Percentiles rank a stretch among this genome's conserved stretches.
These are phyloP conservation scores for Falco rusticolus DNA, from an alignment of 2,797 vertebrate species.

Conservation along the genomic window DNA sequence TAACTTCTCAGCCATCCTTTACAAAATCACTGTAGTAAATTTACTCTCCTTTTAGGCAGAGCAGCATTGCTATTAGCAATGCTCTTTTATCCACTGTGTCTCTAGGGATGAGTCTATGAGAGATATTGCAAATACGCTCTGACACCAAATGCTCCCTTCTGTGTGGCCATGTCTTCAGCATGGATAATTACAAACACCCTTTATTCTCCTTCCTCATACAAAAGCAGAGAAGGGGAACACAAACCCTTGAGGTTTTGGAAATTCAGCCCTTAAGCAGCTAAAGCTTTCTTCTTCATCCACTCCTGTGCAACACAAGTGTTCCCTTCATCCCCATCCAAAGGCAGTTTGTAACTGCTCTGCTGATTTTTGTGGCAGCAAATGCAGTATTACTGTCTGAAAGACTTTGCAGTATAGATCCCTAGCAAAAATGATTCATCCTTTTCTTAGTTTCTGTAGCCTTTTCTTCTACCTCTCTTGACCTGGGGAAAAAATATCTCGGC, in stretches of 20 bases:
- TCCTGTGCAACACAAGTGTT: background rate
- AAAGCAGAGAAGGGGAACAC: background rate
- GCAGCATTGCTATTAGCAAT: background rate
- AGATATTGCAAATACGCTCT: background rate
- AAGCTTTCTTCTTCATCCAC: background rate
- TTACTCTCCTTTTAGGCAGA: background rate
- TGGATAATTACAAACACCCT: background rate
- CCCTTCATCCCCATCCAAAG: fast-evolving
- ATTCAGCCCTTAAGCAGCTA: background rate
- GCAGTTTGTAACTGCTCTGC: background rate
- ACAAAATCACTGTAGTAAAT: background rate
- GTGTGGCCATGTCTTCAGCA: background rate
- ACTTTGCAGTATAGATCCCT: background rate
- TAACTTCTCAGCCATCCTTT: background rate
- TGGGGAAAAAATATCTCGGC: background rate
- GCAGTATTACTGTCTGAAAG: background rate
- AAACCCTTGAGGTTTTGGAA: background rate
- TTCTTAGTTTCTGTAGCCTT: background rate
- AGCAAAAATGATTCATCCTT: background rate
- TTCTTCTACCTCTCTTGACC: background rate
- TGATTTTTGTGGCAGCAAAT: background rate
- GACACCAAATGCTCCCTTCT: background rate
- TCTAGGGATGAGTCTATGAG: background rate
- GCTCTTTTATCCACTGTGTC: background rate
- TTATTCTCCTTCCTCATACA: background rate